Conservation (phyloP, 2,113 vertebrate species). For the Notechis scutatus region DNA sequence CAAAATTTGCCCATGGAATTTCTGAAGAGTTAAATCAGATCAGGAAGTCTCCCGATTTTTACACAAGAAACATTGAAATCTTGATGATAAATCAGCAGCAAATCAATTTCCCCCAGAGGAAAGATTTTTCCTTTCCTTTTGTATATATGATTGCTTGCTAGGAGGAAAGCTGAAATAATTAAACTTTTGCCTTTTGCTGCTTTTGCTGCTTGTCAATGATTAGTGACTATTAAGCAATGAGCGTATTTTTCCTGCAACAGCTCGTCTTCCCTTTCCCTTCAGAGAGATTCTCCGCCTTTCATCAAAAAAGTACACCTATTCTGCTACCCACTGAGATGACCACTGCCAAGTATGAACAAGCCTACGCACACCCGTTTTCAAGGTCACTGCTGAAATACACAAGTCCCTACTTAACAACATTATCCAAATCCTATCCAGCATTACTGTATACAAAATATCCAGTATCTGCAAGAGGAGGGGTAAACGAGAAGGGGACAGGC, state of each 20-base stretch:
- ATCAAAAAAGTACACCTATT: conserved; percentile 4
- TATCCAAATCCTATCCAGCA: not conserved
- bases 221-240: conserved; percentile 38
- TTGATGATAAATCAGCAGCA: not conserved
- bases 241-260: not conserved
- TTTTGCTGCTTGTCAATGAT: conserved; percentile 37
- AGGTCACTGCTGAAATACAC: conserved; percentile 27
- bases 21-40: not conserved
- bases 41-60: not conserved
- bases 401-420: not conserved
- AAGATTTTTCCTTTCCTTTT: not conserved
- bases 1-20: not conserved
- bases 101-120: not conserved
- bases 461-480: not conserved
- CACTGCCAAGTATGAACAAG: conserved; percentile 12
- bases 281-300: not conserved
- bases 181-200: conserved; percentile 33
- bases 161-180: conserved; percentile 37
- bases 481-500: accelerated
- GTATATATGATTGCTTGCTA: not conserved
- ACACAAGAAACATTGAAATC: not conserved
- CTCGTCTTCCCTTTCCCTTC: not conserved
- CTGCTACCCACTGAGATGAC: not conserved
- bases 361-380: conserved; percentile 25
- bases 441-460: not conserved